Conservation (phyloP, 2,888 invertebrate species). For the Myathropa florea region DNA sequence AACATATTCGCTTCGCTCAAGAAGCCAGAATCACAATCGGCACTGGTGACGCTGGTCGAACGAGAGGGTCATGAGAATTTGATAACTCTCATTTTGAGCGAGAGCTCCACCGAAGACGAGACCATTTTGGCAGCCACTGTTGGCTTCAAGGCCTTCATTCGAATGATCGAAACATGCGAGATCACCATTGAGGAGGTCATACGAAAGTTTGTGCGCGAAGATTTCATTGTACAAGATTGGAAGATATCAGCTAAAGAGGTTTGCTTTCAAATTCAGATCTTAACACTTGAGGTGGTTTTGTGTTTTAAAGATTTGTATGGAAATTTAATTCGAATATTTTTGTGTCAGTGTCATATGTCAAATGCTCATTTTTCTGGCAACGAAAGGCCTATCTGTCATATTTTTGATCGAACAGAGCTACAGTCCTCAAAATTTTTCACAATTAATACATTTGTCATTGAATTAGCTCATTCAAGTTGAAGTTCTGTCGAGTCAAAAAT, state of each 20-base stretch:
- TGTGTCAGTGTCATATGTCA: too few relatives aligned
- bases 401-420: too few relatives aligned
- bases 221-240: conserved; percentile 91
- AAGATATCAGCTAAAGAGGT: conserved; percentile 83
- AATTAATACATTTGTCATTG: too few relatives aligned
- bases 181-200: conserved; percentile 92
- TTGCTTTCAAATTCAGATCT: conserved; percentile 71
- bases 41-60: conserved; percentile 91
- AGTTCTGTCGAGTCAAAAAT: too few relatives aligned
- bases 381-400: too few relatives aligned
- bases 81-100: conserved; percentile 90
- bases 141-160: conserved; percentile 92
- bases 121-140: conserved; percentile 89
- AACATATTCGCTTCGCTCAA: conserved; percentile 90
- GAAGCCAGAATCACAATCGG: conserved; percentile 91
- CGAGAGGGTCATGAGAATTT: conserved; percentile 90
- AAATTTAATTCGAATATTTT: background rate
- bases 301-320: background rate
- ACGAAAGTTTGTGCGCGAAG: conserved; percentile 90
- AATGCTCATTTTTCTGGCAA: too few relatives aligned
- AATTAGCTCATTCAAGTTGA: too few relatives aligned
- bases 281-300: background rate
- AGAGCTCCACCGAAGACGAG: conserved; percentile 90
- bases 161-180: conserved; percentile 90
- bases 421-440: too few relatives aligned